phyloP scores from a whole-genome alignment of 2,797 vertebrate species.

The Neosilurus mollespiculum region DNA sequence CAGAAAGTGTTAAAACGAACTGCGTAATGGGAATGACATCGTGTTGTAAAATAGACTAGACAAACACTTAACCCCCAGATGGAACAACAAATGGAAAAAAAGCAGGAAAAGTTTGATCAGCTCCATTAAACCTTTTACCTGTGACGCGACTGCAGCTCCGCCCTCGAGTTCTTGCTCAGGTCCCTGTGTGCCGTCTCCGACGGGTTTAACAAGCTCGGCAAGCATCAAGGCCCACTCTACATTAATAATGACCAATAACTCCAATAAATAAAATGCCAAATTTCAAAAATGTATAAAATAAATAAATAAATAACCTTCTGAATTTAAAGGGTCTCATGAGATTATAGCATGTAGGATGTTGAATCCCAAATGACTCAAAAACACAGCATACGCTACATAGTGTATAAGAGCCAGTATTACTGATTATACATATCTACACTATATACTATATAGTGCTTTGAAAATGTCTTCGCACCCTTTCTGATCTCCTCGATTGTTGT shows the following conservation, averaged over 20 bases:
- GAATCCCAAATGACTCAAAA: neutral
- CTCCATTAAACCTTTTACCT: constrained; percentile 68
- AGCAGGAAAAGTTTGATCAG: constrained; percentile 16
- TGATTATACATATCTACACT: neutral
- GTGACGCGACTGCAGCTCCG: constrained; percentile 61
- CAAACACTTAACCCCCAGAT: constrained; percentile 35
- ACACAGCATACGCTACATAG: neutral
- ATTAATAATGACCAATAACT: constrained; percentile 12
- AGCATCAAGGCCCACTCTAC: constrained; percentile 64
- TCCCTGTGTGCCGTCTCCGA: constrained; percentile 54
- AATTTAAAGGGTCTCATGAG: neutral
- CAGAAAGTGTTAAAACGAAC: neutral
- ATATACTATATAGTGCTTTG: neutral
- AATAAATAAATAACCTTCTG: neutral
- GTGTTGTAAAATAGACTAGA: neutral
- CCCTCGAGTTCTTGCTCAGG: constrained; percentile 60
- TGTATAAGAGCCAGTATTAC: neutral
- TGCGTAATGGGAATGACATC: neutral
- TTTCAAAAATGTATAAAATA: neutral
- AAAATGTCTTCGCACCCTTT: too few relatives aligned
- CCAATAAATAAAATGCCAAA: neutral
- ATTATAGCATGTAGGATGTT: neutral
- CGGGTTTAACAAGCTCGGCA: constrained; percentile 54
- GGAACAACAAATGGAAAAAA: constrained; percentile 31
- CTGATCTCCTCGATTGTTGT: too few relatives aligned